A percentile compares a stretch with the other conserved stretches of the same genome.
These are phyloP conservation scores for Argynnis bischoffii DNA, from an alignment of 2,888 invertebrate species.

Conservation along the genomic window DNA sequence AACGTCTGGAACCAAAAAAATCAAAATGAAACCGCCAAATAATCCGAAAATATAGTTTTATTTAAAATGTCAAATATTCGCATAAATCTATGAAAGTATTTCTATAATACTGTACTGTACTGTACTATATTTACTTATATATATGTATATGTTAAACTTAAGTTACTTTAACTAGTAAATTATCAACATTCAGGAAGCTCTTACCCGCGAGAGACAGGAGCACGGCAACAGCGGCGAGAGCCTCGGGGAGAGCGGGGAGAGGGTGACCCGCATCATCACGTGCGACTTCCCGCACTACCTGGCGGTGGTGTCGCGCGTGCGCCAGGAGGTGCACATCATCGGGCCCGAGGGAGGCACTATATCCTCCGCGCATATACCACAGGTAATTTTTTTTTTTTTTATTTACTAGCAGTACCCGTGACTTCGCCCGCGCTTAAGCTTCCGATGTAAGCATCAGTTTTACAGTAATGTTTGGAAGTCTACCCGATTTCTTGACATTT, in stretches of 20 bases:
- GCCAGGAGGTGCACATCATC: constrained; percentile 98
- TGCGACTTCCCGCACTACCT: constrained; percentile 99
- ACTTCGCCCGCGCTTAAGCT: no score
- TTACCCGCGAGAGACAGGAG: constrained; percentile 94
- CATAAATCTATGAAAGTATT: no score
- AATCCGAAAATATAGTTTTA: no score
- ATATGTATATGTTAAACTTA: no score
- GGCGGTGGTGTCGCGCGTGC: constrained; percentile 95
- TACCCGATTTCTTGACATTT: no score
- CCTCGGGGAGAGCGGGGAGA: constrained; percentile 86
- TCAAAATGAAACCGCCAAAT: not conserved
- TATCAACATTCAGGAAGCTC: constrained; percentile 86
- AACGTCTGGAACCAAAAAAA: not conserved
- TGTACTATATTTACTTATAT: no score
- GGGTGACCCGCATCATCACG: constrained; percentile 96
- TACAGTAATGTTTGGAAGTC: no score
- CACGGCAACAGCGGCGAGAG: constrained; percentile 80
- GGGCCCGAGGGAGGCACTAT: constrained; percentile 99
- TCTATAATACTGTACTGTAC: no score
- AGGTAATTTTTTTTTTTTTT: constrained; percentile 59
- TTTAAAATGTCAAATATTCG: no score
- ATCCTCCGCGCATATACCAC: constrained; percentile 94
- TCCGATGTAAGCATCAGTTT: no score
- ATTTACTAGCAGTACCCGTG: no score
- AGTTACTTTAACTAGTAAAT: no score